Conservation (phyloP, 1,140 invertebrate species). For the Trichonephila inaurata region DNA sequence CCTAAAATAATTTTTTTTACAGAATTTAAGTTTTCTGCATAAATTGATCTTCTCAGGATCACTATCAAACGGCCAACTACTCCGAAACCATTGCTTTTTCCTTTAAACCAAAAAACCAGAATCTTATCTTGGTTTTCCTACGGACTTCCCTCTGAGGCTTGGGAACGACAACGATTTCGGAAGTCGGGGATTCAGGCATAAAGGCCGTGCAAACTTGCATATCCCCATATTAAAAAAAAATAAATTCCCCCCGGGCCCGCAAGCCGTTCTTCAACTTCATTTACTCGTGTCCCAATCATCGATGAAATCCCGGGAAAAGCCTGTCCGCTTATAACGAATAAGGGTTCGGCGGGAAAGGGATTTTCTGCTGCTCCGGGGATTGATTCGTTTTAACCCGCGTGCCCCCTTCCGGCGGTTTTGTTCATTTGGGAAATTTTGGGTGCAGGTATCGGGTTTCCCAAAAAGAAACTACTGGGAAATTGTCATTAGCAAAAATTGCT, state of each 20-base stretch:
- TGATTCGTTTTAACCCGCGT: constrained; percentile 45
- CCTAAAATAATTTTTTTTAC: not conserved
- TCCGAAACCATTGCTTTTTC: not conserved
- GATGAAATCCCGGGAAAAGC: constrained; percentile 62
- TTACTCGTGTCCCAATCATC: constrained; percentile 52
- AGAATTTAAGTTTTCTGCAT: not conserved
- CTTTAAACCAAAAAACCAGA: not conserved
- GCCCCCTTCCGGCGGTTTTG: constrained; percentile 49
- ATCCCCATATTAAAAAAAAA: constrained; percentile 6
- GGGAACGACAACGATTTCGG: not conserved
- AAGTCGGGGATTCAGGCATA: no score
- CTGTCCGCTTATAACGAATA: constrained; percentile 51
- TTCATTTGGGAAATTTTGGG: constrained; percentile 25
- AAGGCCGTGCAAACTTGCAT: constrained; percentile 21
- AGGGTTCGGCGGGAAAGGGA: not conserved
- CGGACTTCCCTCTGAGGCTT: not conserved
- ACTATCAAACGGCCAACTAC: not conserved
- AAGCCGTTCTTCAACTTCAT: constrained; percentile 24
- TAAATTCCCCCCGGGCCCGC: constrained; percentile 14
- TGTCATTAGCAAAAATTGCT: not conserved
- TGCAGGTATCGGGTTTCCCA: not conserved
- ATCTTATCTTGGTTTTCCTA: not conserved
- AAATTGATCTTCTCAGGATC: not conserved
- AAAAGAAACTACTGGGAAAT: not conserved
- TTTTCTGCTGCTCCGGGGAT: constrained; percentile 6